Evolutionary conservation across 2,113 vertebrate species (phyloP), one percentile per base, ranked within the genome.

Genomic region (Urocynchramus pylzowi): DNA sequence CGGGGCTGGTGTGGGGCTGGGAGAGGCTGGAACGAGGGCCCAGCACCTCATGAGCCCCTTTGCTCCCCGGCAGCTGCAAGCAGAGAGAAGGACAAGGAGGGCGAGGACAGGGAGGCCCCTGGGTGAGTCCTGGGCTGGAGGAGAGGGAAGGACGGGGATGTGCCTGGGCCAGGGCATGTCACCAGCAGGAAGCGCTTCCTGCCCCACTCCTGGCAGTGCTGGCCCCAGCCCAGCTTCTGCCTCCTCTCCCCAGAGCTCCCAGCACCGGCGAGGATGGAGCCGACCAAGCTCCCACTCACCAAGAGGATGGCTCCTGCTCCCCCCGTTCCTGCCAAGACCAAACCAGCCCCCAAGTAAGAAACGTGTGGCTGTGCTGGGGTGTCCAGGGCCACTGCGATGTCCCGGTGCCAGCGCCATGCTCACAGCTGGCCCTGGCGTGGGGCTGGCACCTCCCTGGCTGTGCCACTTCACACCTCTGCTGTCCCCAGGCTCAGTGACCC

Each of bases 231-330:
- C 47, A 3, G 2, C 8, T 57, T 47, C 74, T 52, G 70, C 57
- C 49, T 17, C 65, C 53, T 17, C 65, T 44, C 76, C 76, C 37
- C 95, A 96, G 84, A 69, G 71, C 30, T 82, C 75, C 96, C 27
- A 0, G 96, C 90, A 35, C 94, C 18, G 1, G 87, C 9, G 23
- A 97, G 89, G 89, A 87, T 93, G 95, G 81, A 95, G 15, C 30
- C 7, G 0, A 28, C 89, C 50, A 97, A 73, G 92, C 61, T 93
- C 6, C 91, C 94, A 4, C 23, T 68, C 11, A 76, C 37, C 82
- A 98, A 97, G 93, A 97, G 97, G 77, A 60, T 71, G 53, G 81
- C 80, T 28, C 95, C 97, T 28, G 54, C 73, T n/a, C 77, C 97
- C 31, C 67, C 89, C 0, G 13, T 94, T 69, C 96, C 83, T 22